Evolutionary conservation across 2,113 vertebrate genomes (phyloP).

Genomic region (Lonchura striata): DNA sequence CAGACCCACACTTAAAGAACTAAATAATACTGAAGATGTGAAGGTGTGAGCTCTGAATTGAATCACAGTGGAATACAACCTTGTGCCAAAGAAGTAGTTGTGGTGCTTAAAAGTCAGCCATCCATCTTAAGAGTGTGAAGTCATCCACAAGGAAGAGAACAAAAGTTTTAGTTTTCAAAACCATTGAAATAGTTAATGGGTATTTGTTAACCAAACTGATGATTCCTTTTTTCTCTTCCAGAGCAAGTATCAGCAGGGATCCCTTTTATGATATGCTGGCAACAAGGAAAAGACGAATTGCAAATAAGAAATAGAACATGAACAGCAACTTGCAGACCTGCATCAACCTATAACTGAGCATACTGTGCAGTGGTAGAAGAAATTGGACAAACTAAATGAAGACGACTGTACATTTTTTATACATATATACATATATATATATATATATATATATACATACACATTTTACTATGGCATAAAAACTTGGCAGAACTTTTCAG

Average conservation of each 20-base stretch:
- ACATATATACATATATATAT: neutral
- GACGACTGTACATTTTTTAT: neutral
- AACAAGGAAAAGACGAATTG: constrained; percentile 93
- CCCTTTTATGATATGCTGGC: constrained; percentile 99
- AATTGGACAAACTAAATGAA: neutral
- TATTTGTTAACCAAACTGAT: neutral
- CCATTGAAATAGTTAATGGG: neutral
- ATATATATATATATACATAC: neutral
- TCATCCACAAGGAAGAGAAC: neutral
- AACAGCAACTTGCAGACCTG: neutral
- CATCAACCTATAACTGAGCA: neutral
- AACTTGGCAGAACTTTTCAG: neutral
- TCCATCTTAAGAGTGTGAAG: neutral
- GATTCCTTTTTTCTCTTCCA: constrained; percentile 52
- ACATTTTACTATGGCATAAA: neutral
- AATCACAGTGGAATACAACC: neutral
- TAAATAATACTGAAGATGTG: neutral
- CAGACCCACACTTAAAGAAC: neutral
- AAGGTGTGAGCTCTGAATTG: neutral
- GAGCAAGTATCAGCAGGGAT: constrained; percentile 97
- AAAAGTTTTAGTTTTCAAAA: neutral
- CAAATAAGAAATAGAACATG: constrained; percentile 89
- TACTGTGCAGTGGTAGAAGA: neutral
- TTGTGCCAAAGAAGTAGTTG: neutral
- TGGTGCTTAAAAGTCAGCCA: neutral